These are phyloP conservation scores for Eremophila alpestris DNA, from an alignment of 2,797 vertebrate genomes.

Conservation along the genomic window DNA sequence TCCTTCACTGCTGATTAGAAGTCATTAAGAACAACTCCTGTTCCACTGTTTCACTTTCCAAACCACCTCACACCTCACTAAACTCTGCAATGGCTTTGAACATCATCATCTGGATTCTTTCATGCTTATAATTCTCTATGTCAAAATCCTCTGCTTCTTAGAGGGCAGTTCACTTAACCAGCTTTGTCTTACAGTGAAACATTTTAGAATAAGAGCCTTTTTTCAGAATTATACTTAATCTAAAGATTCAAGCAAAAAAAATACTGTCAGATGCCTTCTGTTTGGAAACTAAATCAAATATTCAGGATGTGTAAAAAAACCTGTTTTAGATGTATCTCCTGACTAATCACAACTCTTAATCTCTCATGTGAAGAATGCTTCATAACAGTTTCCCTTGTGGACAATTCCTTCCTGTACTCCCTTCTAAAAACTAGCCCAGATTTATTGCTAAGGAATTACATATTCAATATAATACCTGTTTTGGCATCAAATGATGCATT, in stretches of 20 bases:
- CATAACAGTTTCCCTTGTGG: not conserved
- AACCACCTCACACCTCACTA: not conserved
- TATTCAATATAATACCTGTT: constrained; percentile 75
- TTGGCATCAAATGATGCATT: constrained; percentile 76
- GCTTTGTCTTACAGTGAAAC: not conserved
- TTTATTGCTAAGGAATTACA: not conserved
- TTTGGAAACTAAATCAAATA: not conserved
- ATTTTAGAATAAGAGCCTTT: not conserved
- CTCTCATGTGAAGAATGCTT: not conserved
- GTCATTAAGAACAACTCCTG: not conserved
- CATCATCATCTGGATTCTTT: not conserved
- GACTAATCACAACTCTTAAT: not conserved
- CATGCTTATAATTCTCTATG: not conserved
- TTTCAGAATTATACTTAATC: not conserved
- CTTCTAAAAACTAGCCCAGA: not conserved
- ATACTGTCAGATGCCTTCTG: not conserved
- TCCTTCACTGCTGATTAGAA: not conserved
- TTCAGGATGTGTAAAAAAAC: not conserved
- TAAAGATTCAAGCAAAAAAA: not conserved
- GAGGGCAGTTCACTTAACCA: not conserved
- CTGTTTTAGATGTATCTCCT: not conserved
- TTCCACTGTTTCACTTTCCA: not conserved
- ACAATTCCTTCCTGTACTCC: not conserved
- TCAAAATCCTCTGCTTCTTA: not conserved
- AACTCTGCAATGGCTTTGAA: not conserved